Evolutionary conservation across 2,797 vertebrate genomes (phyloP), one percentile per base, ranked within the genome.

Genomic region (Prunella strophiata): DNA sequence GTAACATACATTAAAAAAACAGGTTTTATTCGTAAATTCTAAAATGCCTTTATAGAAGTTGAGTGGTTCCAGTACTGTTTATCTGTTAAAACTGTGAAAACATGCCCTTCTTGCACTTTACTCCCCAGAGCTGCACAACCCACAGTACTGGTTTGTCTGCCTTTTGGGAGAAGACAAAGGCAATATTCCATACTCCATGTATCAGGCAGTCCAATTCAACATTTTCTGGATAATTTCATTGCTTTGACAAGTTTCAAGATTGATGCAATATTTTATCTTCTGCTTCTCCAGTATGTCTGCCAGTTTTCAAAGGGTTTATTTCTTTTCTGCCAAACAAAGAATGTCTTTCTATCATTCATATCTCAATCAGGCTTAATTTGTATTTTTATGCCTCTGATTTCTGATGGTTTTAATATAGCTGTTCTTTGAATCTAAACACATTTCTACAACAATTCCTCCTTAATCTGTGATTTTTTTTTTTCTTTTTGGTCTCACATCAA

Each of bases 201-300:
- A 26, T 20, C 0, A 0, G 47, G 47, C 65, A 62, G 72, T n/a
- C 47, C 57, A 80, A 38, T 95, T 91, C 94, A 83, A 76, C 16
- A 55, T 88, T 96, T 92, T 27, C 55, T 83, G 77, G 76, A 72
- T 72, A 85, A 89, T 93, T 93, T 74, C 36, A 81, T 94, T 95
- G 71, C 78, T 94, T 95, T 96, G 92, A 93, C 73, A 91, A 65
- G 19, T 77, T 85, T 93, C 50, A 78, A 88, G 87, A 85, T 48
- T 52, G 47, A 75, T 91, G 81, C 66, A 87, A 16, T 89, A 83
- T 88, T 93, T 96, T 85, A 16, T 88, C n/a, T 85, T 94, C 74
- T 89, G 12, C 77, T 89, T 92, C 75, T 42, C 42, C 47, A 48
- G 32, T 81, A 40, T 68, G 47, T 77, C 58, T 85, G 75, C 72